Evolutionary conservation across 2,113 vertebrate species (phyloP).

Genomic region (Myodes glareolus): DNA sequence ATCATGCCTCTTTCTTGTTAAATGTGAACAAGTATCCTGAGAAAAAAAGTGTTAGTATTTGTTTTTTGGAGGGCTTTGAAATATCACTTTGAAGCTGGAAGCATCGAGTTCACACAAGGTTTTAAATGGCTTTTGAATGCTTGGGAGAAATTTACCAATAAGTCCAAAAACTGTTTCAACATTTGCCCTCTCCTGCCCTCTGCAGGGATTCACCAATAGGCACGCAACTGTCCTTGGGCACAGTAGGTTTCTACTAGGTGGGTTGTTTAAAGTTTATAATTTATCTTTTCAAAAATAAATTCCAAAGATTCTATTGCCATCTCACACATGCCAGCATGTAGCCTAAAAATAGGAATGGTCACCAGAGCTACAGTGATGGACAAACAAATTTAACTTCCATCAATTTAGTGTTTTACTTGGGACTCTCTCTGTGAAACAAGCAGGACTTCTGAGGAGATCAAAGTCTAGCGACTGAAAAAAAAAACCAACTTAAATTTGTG

Average conservation of each 20-base stretch:
- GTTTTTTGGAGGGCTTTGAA: slow-evolving; percentile 65
- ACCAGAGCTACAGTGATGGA: slow-evolving; percentile 71
- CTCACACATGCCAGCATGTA: not conserved
- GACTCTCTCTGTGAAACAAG: not conserved
- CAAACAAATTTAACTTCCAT: slow-evolving; percentile 71
- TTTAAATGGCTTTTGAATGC: slow-evolving; percentile 46
- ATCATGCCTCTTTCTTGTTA: not conserved
- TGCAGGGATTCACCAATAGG: not conserved
- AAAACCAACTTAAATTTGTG: slow-evolving; percentile 4
- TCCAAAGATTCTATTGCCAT: not conserved
- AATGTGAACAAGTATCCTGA: slow-evolving; percentile 18
- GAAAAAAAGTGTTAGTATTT: slow-evolving; percentile 68
- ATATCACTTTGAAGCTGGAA: slow-evolving; percentile 57
- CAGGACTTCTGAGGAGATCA: slow-evolving; percentile 15
- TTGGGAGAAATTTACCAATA: slow-evolving; percentile 31
- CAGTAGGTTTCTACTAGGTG: not conserved
- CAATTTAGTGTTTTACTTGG: slow-evolving; percentile 52
- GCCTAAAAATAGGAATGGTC: slow-evolving; percentile 45
- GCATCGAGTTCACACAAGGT: not conserved
- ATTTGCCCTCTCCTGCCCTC: not conserved
- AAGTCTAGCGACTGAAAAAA: slow-evolving; percentile 7
- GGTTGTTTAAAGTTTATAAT: not conserved
- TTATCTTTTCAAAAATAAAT: not conserved
- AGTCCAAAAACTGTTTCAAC: slow-evolving; percentile 17
- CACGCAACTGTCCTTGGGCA: not conserved